Conservation (phyloP, 2,113 vertebrate genomes). For the Colistium nudipinnis region DNA sequence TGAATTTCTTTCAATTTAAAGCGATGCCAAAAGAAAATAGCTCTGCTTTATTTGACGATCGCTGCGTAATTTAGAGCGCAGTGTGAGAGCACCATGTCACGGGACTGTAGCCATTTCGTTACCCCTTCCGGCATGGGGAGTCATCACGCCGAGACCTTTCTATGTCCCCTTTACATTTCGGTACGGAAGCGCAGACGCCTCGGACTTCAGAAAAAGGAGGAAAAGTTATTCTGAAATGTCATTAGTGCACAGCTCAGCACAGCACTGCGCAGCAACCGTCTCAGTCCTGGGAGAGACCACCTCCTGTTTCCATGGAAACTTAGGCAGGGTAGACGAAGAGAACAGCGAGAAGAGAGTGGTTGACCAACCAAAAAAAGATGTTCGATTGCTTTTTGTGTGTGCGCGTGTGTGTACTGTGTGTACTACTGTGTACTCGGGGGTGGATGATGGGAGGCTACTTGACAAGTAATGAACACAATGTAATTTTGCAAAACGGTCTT, state of each 20-base stretch:
- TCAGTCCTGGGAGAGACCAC: conserved; percentile 74
- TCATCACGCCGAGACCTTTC: conserved; percentile 16
- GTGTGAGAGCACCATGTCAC: neutral
- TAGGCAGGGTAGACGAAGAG: conserved; percentile 71
- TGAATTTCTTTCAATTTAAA: neutral
- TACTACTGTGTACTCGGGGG: conserved; percentile 12
- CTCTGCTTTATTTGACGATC: conserved; percentile 9
- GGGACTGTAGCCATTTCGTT: neutral
- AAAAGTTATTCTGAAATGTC: conserved; percentile 76
- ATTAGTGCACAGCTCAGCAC: conserved; percentile 74
- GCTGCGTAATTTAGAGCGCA: neutral
- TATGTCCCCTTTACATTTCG: conserved; percentile 38
- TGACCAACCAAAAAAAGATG: conserved; percentile 43
- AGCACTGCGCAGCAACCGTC: conserved; percentile 70
- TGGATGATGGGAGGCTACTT: conserved; percentile 37
- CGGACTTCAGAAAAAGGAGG: conserved; percentile 56
- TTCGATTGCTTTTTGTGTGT: conserved; percentile 41
- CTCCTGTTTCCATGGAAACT: conserved; percentile 83
- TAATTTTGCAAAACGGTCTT: conserved; percentile 50
- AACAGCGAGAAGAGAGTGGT: conserved; percentile 57
- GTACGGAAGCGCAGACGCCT: conserved; percentile 39
- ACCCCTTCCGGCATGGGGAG: conserved; percentile 18
- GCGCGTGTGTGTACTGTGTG: conserved; percentile 11
- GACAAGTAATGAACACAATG: conserved; percentile 56
- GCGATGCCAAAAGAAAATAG: neutral